Conservation (phyloP, 2,113 vertebrate genomes). For the Albula glossodonta region DNA sequence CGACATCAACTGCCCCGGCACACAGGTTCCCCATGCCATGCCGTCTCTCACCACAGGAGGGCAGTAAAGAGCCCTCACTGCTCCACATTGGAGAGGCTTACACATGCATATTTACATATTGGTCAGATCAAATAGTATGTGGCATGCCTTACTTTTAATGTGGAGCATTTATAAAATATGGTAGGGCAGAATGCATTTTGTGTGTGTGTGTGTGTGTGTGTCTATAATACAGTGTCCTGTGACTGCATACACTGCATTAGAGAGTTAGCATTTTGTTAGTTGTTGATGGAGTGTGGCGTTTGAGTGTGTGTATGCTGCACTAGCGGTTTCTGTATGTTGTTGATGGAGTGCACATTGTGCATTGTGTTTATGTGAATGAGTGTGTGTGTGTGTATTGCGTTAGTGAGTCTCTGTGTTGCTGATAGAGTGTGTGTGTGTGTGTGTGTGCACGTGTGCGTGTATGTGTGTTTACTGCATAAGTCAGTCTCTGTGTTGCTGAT, state of each 20-base stretch:
- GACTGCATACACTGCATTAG: too few relatives aligned
- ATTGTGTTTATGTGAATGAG: not conserved
- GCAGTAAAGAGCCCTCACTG: not conserved
- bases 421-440: too few relatives aligned
- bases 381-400: too few relatives aligned
- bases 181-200: not conserved
- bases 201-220: slow-evolving; percentile 12
- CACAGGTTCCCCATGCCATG: slow-evolving; percentile 74
- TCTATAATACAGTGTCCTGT: too few relatives aligned
- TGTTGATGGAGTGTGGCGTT: slow-evolving; percentile 59
- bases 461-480: not conserved
- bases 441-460: not conserved
- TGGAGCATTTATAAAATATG: too few relatives aligned
- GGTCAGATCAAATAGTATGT: not conserved
- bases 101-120: not conserved
- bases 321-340: slow-evolving; percentile 48
- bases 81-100: not conserved
- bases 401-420: too few relatives aligned
- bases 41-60: slow-evolving; percentile 22
- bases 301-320: slow-evolving; percentile 43
- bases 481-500: not conserved
- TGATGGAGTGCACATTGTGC: slow-evolving; percentile 31
- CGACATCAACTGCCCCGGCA: slow-evolving; percentile 86
- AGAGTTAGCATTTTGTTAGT: too few relatives aligned
- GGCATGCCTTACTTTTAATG: not conserved